phyloP scores from a whole-genome alignment of 1,140 invertebrate genomes.

The Lanistes nyassanus region DNA sequence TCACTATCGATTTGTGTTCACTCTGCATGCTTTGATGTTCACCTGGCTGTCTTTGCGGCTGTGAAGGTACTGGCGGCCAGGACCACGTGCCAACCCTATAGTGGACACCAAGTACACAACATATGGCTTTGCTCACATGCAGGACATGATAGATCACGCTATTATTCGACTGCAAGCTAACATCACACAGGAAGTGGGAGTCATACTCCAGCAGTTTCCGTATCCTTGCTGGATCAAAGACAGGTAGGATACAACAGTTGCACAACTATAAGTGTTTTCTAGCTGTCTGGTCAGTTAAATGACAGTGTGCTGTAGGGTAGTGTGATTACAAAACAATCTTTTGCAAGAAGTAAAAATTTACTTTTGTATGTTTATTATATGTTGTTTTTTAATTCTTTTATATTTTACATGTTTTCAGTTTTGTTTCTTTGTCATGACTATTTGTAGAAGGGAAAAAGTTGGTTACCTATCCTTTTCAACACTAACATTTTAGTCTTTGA shows the following conservation, averaged over 20 bases:
- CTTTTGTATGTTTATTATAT: too few relatives aligned
- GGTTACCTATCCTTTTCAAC: too few relatives aligned
- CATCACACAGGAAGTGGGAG: slow-evolving; percentile 38
- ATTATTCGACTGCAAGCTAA: slow-evolving; percentile 70
- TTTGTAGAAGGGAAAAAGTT: too few relatives aligned
- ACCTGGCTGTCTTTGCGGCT: background rate
- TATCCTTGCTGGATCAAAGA: slow-evolving; percentile 74
- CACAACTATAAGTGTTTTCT: background rate
- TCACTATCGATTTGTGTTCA: too few relatives aligned
- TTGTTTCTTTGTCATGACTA: too few relatives aligned
- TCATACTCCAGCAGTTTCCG: slow-evolving; percentile 74
- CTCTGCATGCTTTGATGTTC: background rate
- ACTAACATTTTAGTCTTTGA: too few relatives aligned
- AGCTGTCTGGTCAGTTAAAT: background rate
- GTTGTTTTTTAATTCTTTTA: too few relatives aligned
- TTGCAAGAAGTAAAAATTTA: too few relatives aligned
- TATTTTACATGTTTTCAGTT: too few relatives aligned
- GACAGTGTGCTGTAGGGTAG: too few relatives aligned
- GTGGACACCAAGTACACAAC: slow-evolving; percentile 72
- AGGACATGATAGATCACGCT: slow-evolving; percentile 71
- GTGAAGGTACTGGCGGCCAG: slow-evolving; percentile 63
- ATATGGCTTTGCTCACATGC: slow-evolving; percentile 72
- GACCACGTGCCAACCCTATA: slow-evolving; percentile 65
- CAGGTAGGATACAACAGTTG: slow-evolving; percentile 13
- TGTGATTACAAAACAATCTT: too few relatives aligned